Evolutionary conservation across 2,888 invertebrate genomes (phyloP), one percentile per base, ranked within the genome.

Genomic region (Drosophila pseudotakahashii): DNA sequence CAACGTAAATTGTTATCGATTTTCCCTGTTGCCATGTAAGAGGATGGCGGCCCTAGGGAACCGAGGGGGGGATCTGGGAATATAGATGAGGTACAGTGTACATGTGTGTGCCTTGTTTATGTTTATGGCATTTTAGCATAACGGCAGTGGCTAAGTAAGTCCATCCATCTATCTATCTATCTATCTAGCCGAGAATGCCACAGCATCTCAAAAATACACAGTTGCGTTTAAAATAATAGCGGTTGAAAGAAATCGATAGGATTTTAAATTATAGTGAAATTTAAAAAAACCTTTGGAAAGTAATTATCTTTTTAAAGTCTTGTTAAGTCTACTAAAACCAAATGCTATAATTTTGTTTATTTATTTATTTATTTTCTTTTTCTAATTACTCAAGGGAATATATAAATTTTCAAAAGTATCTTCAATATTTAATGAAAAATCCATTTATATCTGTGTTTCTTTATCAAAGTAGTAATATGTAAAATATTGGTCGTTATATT

Each of bases 21-120:
- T 82, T 82, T 82, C 82, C 77, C 72, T 76, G 77, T 81, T 85
- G 79, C 82, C 84, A 84, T 77, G 81, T 86, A 85, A 85, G 61
- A 77, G 48, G 47, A 54, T 39, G 39, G 36, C 23, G 26, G 51
- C 39, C 48, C 50, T 7, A 36, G 37, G 23, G 19, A 13, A 23
- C 32, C 0, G 30, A 11, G 11, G 44, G 32, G 32, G 26, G 59
- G 23, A 51, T 42, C 23, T 32, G 34, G 59, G 32, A 48, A 51
- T 42, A 37, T 14, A 48, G 37, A 39, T 37, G 61, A 50, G 60
- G 42, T 50, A 37, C 30, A 26, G 36, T 34, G 44, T 42, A 58
- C 55, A 54, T 50, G 30, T 39, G 45, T 51, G 34, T 41, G 61
- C 41, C 74, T 74, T 73, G 73, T 73, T 73, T 73, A 74, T 73